These are phyloP conservation scores for Drosophila leonis DNA, from an alignment of 2,888 invertebrate species.

Conservation along the genomic window DNA sequence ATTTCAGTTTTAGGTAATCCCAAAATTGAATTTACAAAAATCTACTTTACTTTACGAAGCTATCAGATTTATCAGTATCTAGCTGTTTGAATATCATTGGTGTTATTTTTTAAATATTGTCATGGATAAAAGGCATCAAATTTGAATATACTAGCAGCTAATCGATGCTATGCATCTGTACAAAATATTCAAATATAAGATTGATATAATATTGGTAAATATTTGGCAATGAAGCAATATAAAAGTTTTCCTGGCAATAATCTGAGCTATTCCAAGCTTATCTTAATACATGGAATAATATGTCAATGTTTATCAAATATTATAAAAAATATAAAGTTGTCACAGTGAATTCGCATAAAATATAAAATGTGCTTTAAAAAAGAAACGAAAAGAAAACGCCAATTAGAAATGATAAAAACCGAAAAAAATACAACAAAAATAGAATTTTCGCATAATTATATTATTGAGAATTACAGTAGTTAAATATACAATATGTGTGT, in stretches of 20 bases:
- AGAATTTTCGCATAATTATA: slow-evolving; percentile 60
- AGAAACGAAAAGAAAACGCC: slow-evolving; percentile 4
- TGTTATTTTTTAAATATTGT: slow-evolving; percentile 26
- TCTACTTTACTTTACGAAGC: neutral
- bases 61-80: neutral
- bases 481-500: slow-evolving; percentile 59
- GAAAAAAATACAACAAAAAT: slow-evolving; percentile 48
- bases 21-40: neutral
- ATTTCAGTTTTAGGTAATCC: neutral
- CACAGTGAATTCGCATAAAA: slow-evolving; percentile 1
- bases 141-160: neutral
- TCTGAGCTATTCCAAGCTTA: neutral
- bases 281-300: neutral
- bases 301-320: neutral
- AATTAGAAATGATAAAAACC: slow-evolving; percentile 35
- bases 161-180: slow-evolving; percentile 14
- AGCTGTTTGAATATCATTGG: neutral
- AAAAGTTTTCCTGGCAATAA: neutral
- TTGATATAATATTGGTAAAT: neutral
- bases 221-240: neutral
- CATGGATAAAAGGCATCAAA: slow-evolving; percentile 1
- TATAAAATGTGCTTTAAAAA: slow-evolving; percentile 14
- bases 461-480: slow-evolving; percentile 65
- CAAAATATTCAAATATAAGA: neutral
- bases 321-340: neutral